Conservation (phyloP, 1,140 invertebrate genomes). For the Chlorops oryzae region DNA sequence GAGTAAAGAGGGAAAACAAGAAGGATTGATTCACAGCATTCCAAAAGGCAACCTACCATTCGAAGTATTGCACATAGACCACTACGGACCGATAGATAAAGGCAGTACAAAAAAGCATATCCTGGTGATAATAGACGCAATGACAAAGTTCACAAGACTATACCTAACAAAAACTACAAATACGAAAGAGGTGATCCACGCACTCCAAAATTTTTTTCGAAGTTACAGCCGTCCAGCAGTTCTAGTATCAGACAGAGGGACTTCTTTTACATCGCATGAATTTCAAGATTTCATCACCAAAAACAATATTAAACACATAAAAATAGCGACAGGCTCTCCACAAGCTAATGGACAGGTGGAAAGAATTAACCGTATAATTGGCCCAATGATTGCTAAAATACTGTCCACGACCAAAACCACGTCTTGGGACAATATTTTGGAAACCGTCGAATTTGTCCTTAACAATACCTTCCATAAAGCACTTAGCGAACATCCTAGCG, state of each 20-base stretch:
- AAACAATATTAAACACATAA: conserved; percentile 18
- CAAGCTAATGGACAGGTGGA: conserved; percentile 23
- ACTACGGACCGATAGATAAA: conserved; percentile 32
- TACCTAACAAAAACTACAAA: conserved; percentile 17
- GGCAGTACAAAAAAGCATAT: conserved; percentile 49
- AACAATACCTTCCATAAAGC: too few relatives aligned
- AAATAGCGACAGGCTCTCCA: conserved; percentile 19
- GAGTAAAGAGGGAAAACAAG: conserved; percentile 22
- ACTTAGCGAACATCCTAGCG: too few relatives aligned
- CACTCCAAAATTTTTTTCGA: conserved; percentile 18
- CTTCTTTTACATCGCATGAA: conserved; percentile 26
- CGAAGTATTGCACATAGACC: conserved; percentile 27
- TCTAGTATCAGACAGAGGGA: conserved; percentile 32
- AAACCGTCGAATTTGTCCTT: too few relatives aligned
- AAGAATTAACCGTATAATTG: conserved; percentile 22
- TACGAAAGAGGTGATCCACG: conserved; percentile 25
- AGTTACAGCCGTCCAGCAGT: conserved; percentile 18
- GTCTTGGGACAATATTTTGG: too few relatives aligned
- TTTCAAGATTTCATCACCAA: conserved; percentile 22
- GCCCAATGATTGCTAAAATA: too few relatives aligned
- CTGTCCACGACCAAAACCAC: too few relatives aligned
- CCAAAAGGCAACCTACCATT: conserved; percentile 27
- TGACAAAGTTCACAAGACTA: conserved; percentile 19
- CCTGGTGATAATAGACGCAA: conserved; percentile 46
- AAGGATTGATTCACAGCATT: conserved; percentile 30